These are phyloP conservation scores for Mola mola DNA, from an alignment of 2,113 vertebrate genomes.

Conservation along the genomic window DNA sequence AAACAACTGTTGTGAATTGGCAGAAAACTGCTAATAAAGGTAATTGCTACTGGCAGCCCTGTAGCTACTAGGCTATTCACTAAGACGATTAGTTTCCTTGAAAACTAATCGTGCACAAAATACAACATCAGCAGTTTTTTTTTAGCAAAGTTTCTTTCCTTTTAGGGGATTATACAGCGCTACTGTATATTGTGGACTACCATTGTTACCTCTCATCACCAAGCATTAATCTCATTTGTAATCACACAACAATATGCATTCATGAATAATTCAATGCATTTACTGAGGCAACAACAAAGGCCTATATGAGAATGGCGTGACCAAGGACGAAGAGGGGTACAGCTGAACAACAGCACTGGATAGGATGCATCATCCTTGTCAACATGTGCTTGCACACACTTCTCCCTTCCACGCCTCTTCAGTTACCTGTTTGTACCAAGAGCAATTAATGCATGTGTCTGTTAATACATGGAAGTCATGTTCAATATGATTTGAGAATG, in stretches of 20 bases:
- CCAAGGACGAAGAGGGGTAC: constrained; percentile 21
- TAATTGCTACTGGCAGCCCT: too few species aligned
- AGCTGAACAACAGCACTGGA: too few species aligned
- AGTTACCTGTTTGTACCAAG: not conserved
- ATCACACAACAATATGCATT: constrained; percentile 3
- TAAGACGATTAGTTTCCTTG: too few species aligned
- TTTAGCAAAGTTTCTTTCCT: too few species aligned
- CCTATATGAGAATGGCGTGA: not conserved
- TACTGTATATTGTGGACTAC: not conserved
- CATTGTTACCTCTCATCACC: not conserved
- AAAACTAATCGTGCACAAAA: too few species aligned
- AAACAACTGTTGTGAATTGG: too few species aligned
- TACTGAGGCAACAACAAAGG: constrained; percentile 18
- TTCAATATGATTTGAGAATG: constrained; percentile 20
- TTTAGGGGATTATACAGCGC: not conserved
- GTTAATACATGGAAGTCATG: constrained; percentile 19
- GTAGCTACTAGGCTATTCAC: too few species aligned
- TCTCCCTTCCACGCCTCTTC: too few species aligned
- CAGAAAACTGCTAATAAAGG: too few species aligned
- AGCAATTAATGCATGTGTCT: not conserved
- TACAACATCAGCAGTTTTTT: not conserved
- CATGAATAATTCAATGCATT: constrained; percentile 35
- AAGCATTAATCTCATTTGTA: constrained; percentile 14
- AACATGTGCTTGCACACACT: too few species aligned
- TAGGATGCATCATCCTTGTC: not conserved